phyloP scores from a whole-genome alignment of 2,113 vertebrate genomes.

The Calyptomena viridis region DNA sequence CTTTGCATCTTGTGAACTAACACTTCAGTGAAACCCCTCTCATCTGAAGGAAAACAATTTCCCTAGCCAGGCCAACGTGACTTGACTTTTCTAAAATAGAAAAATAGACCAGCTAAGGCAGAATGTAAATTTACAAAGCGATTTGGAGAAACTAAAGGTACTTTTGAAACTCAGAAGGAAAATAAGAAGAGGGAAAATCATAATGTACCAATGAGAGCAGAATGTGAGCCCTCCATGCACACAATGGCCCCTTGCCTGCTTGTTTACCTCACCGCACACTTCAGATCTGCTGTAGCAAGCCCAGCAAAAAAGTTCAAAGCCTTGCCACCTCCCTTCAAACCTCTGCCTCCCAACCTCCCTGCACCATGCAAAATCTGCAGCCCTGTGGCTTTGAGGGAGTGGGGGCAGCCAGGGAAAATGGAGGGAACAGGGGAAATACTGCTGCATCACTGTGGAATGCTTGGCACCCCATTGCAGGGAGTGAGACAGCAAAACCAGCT shows the following conservation, averaged over 20 bases:
- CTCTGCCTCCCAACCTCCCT: too few relatives aligned
- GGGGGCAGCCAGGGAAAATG: not conserved
- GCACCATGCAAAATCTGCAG: not conserved
- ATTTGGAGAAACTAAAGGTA: not conserved
- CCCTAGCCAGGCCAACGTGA: not conserved
- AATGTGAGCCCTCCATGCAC: not conserved
- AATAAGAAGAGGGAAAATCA: not conserved
- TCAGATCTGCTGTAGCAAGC: not conserved
- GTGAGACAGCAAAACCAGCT: not conserved
- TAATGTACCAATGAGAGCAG: not conserved
- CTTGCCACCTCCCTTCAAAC: not conserved
- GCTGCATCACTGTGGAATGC: not conserved
- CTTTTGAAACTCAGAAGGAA: not conserved
- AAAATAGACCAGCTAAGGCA: not conserved
- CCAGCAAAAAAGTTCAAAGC: not conserved
- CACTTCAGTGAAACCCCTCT: not conserved
- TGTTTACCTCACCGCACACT: not conserved
- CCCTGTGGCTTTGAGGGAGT: not conserved
- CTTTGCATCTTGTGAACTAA: not conserved
- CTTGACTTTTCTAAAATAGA: not conserved
- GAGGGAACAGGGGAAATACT: not conserved
- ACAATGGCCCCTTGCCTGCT: not conserved
- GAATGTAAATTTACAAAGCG: not conserved
- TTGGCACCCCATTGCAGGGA: not conserved
- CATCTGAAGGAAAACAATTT: not conserved